phyloP scores from a whole-genome alignment of 2,888 invertebrate species.

The Luperina testacea region DNA sequence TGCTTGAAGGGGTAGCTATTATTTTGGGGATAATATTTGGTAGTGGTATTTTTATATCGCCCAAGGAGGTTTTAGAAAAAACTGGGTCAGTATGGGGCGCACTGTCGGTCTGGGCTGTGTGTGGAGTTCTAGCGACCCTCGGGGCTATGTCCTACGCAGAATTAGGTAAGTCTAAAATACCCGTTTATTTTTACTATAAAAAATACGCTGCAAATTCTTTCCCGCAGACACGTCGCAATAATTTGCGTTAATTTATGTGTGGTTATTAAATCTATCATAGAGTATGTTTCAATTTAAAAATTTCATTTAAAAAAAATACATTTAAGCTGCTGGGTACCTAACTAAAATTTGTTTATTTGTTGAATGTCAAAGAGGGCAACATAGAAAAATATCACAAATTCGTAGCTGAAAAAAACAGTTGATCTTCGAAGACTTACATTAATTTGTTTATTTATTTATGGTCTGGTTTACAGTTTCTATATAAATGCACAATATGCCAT shows the following conservation, averaged over 20 bases:
- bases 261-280: background rate
- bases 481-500: no score
- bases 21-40: constrained; percentile 98
- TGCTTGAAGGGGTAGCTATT: constrained; percentile 97
- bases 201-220: background rate
- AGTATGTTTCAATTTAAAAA: background rate
- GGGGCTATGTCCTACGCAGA: constrained; percentile 99
- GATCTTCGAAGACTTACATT: background rate
- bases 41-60: constrained; percentile 98
- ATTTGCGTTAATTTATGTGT: constrained; percentile 5
- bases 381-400: background rate
- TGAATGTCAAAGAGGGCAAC: constrained; percentile 9
- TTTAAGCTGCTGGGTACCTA: background rate
- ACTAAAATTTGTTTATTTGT: background rate
- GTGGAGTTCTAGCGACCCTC: constrained; percentile 96
- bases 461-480: no score
- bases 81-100: constrained; percentile 97
- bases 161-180: constrained; percentile 90
- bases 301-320: background rate
- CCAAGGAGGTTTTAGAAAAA: constrained; percentile 97
- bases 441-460: no score
- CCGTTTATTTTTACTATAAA: constrained; percentile 11
- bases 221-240: background rate
- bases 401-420: background rate
- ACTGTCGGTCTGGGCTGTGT: constrained; percentile 95